Base-by-base conservation (phyloP, 2,888 invertebrate genomes). In the Phalera bucephala region DNA sequence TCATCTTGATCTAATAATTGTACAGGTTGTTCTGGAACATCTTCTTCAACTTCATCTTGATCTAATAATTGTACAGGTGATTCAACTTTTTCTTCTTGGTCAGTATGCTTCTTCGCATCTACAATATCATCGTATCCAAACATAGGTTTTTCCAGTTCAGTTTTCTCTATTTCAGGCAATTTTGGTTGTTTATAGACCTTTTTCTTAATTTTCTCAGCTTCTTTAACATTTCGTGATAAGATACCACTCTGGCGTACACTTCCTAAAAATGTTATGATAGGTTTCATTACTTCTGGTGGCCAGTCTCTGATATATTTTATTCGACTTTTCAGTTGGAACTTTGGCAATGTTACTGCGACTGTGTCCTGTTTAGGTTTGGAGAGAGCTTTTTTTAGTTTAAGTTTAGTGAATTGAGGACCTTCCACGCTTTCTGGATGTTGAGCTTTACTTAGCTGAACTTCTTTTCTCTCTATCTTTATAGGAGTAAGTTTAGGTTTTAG, bases 281-380 rank as follows among this genome's bases (percentile, higher is more conserved):
- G 91, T 40, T 84, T 80, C 27, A 91, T 71, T 22, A 89, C 74
- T 41, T 89, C 77, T 2, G 94, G 92, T 8, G 94, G 93, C 88
- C 92, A 95, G 43, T 93, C 93, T 30, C 86, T 74, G 8, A 91
- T 44, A 53, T 91, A 91, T 31, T 81, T 91, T 5, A 95, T 93
- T 49, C 94, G 91, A 69, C 95, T 95, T 64, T 94, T 94, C 0
- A 95, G 79, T 62, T 94, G 91, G 46, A 94, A 91, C 69, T 93
- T 94, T 0, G 94, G 95, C 32, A 95, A 76, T 45, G 79, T 76
- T 0, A 82, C 64, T 19, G 73, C 49, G 7, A 79, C 52, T 5
- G 70, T 52, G 29, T 89, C 90, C 57, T 81, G 76, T 58, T 92
- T 91, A 4, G 91, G 80, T 46, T 91, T 85, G 0, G 80, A 59